Evolutionary conservation across 2,113 vertebrate genomes (phyloP).

Genomic region (Burhinus oedicnemus): DNA sequence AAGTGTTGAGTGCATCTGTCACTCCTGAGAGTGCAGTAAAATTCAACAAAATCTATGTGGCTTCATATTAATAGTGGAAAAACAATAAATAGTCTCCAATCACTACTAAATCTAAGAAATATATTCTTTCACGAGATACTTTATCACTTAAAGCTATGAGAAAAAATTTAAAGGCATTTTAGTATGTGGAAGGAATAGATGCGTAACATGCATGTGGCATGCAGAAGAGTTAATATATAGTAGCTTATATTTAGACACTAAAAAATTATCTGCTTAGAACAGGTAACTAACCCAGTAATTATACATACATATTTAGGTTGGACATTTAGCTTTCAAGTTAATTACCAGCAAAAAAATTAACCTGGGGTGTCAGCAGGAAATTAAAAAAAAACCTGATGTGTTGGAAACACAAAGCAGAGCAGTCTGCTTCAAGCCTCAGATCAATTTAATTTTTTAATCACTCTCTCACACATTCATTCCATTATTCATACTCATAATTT

Average conservation of each 20-base stretch:
- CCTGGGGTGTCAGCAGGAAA: constrained; percentile 17
- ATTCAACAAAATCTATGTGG: neutral
- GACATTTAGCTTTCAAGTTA: constrained; percentile 41
- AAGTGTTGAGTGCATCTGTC: neutral
- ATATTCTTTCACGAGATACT: neutral
- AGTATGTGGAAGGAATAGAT: neutral
- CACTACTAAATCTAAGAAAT: neutral
- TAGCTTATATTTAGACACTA: neutral
- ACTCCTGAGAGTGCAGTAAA: neutral
- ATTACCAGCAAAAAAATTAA: constrained; percentile 46
- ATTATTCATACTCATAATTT: neutral
- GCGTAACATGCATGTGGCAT: neutral
- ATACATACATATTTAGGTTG: neutral
- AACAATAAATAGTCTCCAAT: neutral
- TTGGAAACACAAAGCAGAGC: constrained; percentile 15
- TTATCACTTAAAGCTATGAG: neutral
- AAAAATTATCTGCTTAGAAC: constrained; percentile 22
- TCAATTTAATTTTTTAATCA: constrained; percentile 54
- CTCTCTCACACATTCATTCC: neutral
- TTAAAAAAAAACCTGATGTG: neutral
- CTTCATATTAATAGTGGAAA: neutral
- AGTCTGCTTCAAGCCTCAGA: neutral
- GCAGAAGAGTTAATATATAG: neutral
- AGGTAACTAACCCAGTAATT: constrained; percentile 30
- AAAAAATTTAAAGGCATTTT: neutral